Conservation (phyloP, 2,888 invertebrate genomes). For the Dendrolimus pini region DNA sequence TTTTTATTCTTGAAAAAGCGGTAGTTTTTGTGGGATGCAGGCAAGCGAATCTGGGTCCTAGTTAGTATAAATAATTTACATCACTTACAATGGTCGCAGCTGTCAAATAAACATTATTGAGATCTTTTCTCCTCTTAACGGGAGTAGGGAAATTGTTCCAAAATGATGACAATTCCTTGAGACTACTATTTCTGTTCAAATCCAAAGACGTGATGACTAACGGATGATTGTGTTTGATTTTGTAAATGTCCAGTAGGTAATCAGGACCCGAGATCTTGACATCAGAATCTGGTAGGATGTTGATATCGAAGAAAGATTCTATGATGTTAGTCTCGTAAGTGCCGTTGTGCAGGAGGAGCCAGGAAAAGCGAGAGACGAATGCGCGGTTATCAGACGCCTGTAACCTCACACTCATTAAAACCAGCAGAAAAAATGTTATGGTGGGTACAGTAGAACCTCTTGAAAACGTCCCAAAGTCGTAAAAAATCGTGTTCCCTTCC, state of each 20-base stretch:
- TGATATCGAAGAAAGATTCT: slow-evolving; percentile 20
- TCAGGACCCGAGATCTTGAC: slow-evolving; percentile 39
- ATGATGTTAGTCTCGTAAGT: slow-evolving; percentile 21
- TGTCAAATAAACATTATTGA: slow-evolving; percentile 36
- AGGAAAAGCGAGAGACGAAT: slow-evolving; percentile 47
- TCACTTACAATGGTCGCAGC: slow-evolving; percentile 42
- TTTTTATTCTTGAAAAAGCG: too few species aligned
- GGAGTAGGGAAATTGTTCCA: slow-evolving; percentile 34
- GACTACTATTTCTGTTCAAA: slow-evolving; percentile 14
- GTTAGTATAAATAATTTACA: too few species aligned
- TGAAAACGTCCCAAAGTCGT: too few species aligned
- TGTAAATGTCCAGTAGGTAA: slow-evolving; percentile 41
- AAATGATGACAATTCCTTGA: slow-evolving; percentile 18
- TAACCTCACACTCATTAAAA: neutral
- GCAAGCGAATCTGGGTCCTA: too few species aligned
- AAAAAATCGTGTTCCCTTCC: too few species aligned
- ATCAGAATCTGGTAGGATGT: slow-evolving; percentile 51
- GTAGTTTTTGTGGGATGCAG: too few species aligned
- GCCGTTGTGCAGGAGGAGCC: slow-evolving; percentile 42
- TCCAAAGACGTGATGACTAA: slow-evolving; percentile 24
- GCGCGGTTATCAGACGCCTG: slow-evolving; percentile 49
- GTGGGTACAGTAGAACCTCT: too few species aligned
- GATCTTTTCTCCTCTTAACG: slow-evolving; percentile 39
- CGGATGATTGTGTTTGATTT: slow-evolving; percentile 28
- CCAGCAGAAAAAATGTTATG: too few species aligned